Evolutionary conservation across 2,113 vertebrate species (phyloP).

Genomic region (Bos javanicus): DNA sequence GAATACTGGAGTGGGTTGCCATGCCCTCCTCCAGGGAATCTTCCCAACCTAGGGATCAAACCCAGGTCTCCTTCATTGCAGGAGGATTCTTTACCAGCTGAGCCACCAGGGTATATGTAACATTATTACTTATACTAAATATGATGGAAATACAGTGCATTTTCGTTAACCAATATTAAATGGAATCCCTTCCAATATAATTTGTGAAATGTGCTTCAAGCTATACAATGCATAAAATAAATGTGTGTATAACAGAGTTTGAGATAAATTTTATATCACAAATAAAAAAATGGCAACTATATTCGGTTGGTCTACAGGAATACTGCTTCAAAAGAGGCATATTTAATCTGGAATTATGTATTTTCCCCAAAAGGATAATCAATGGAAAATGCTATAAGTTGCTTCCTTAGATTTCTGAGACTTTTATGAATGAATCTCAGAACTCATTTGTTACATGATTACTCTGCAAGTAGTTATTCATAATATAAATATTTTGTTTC

Average conservation of each 20-base stretch:
- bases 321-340: neutral
- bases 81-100: neutral
- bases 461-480: neutral
- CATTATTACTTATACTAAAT: neutral
- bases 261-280: neutral
- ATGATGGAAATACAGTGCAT: neutral
- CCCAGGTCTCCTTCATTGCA: neutral
- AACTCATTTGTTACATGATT: neutral
- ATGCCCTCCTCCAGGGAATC: neutral
- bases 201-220: neutral
- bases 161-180: neutral
- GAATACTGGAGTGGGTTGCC: neutral
- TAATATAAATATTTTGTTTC: neutral
- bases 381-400: neutral
- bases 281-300: neutral
- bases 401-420: neutral
- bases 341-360: neutral
- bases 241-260: neutral
- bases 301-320: neutral
- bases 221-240: neutral
- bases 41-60: neutral
- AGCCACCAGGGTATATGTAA: neutral
- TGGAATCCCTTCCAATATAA: neutral
- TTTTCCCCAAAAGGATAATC: neutral
- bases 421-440: slow-evolving; percentile 19